These are phyloP conservation scores for Sclerodermus sp. DNA, from an alignment of 2,888 invertebrate species.

Conservation along the genomic window DNA sequence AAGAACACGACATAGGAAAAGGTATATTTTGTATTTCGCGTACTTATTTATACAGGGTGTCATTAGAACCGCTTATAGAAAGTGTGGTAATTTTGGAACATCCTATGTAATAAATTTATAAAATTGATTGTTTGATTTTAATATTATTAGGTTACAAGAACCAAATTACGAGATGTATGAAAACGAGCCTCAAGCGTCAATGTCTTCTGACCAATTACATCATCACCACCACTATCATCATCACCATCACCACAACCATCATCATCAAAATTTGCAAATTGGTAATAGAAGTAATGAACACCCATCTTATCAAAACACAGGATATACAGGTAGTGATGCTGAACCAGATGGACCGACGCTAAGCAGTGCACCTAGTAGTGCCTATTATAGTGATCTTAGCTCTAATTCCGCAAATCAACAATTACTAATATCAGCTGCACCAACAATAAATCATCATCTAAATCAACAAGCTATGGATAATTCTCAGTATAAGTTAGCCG, in stretches of 20 bases:
- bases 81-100: too few relatives aligned
- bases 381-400: constrained; percentile 71
- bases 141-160: constrained; percentile 48
- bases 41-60: too few relatives aligned
- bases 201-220: constrained; percentile 39
- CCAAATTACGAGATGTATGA: constrained; percentile 57
- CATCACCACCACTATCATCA: constrained; percentile 39
- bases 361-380: constrained; percentile 69
- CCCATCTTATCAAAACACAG: constrained; percentile 74
- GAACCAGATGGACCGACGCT: constrained; percentile 63
- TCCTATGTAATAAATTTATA: neutral
- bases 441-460: constrained; percentile 27
- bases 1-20: constrained; percentile 52
- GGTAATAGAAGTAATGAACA: constrained; percentile 39
- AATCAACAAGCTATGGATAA: constrained; percentile 36
- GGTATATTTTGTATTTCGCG: too few relatives aligned
- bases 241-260: constrained; percentile 42
- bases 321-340: constrained; percentile 62
- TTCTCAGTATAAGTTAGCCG: constrained; percentile 48
- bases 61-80: too few relatives aligned
- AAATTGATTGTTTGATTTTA: neutral
- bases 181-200: constrained; percentile 48
- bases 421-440: constrained; percentile 27
- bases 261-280: constrained; percentile 36
- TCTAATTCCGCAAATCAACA: constrained; percentile 53